Conservation (phyloP, 2,797 vertebrate species). For the Chromobotia macracanthus region DNA sequence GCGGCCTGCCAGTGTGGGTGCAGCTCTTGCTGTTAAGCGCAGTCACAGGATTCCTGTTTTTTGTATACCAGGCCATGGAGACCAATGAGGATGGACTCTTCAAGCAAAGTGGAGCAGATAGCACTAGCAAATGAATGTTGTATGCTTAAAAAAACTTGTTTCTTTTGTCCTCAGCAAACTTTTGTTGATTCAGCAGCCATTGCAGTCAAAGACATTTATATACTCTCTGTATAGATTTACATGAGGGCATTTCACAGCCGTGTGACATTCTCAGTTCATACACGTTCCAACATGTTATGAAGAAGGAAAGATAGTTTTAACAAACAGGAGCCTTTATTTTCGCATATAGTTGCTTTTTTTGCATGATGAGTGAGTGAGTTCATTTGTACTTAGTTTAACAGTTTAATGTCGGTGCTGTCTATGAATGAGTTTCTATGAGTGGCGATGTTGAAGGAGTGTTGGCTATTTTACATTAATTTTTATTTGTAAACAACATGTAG, state of each 20-base stretch:
- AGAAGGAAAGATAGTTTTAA: slow-evolving; percentile 17
- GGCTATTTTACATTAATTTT: background rate
- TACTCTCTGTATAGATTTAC: slow-evolving; percentile 18
- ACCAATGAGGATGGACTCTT: slow-evolving; percentile 86
- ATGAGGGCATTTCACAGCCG: background rate
- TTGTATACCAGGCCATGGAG: slow-evolving; percentile 96
- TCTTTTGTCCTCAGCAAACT: slow-evolving; percentile 1
- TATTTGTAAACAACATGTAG: slow-evolving; percentile 29
- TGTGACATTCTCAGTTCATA: background rate
- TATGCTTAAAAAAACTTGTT: background rate
- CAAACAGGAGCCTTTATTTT: background rate
- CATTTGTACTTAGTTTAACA: slow-evolving; percentile 25
- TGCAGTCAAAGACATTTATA: slow-evolving; percentile 15
- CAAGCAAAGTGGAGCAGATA: slow-evolving; percentile 5
- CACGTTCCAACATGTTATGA: slow-evolving; percentile 21
- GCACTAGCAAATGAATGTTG: slow-evolving; percentile 42
- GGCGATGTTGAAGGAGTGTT: background rate
- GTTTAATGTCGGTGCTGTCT: slow-evolving; percentile 9
- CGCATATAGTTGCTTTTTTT: slow-evolving; percentile 13
- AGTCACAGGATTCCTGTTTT: slow-evolving; percentile 82
- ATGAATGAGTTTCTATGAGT: background rate
- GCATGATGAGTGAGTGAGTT: slow-evolving; percentile 7
- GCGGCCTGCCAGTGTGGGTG: slow-evolving; percentile 83
- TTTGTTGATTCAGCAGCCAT: background rate
- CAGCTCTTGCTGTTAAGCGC: slow-evolving; percentile 85